Evolutionary conservation across 2,797 vertebrate species (phyloP).

Genomic region (Orestias chungarensis): DNA sequence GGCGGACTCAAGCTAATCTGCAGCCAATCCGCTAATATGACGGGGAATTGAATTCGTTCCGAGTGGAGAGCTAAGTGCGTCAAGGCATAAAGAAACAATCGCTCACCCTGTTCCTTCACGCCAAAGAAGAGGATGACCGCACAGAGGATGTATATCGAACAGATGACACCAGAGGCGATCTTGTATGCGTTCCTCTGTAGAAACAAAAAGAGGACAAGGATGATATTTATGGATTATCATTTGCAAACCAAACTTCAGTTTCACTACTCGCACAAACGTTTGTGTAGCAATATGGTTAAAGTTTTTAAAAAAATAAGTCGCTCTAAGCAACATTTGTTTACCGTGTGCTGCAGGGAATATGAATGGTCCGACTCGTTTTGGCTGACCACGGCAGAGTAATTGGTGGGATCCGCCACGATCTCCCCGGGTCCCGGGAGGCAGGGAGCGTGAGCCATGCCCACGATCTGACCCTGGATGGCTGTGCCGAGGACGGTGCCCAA

Average conservation of each 20-base stretch:
- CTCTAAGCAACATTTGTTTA: slow-evolving; percentile 53
- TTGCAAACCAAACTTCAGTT: background rate
- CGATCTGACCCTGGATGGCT: slow-evolving; percentile 95
- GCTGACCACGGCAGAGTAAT: slow-evolving; percentile 16
- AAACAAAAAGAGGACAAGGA: background rate
- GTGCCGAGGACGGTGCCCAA: slow-evolving; percentile 92
- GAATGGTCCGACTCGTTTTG: slow-evolving; percentile 76
- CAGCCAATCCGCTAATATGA: background rate
- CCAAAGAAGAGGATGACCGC: slow-evolving; percentile 86
- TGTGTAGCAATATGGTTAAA: background rate
- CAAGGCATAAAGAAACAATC: slow-evolving; percentile 9
- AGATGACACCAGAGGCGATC: slow-evolving; percentile 90
- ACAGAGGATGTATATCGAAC: slow-evolving; percentile 89
- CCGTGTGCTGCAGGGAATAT: slow-evolving; percentile 82
- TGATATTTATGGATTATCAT: background rate
- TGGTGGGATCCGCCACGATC: background rate
- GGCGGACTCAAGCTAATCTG: background rate
- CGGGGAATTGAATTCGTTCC: background rate
- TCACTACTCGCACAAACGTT: background rate
- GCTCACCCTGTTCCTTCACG: slow-evolving; percentile 88
- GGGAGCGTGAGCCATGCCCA: slow-evolving; percentile 86
- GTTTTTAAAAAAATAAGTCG: background rate
- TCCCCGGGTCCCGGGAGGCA: slow-evolving; percentile 73
- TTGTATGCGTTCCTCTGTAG: slow-evolving; percentile 89
- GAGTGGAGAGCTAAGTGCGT: background rate